phyloP scores from a whole-genome alignment of 1,140 invertebrate species.

The Caerostris darwini region DNA sequence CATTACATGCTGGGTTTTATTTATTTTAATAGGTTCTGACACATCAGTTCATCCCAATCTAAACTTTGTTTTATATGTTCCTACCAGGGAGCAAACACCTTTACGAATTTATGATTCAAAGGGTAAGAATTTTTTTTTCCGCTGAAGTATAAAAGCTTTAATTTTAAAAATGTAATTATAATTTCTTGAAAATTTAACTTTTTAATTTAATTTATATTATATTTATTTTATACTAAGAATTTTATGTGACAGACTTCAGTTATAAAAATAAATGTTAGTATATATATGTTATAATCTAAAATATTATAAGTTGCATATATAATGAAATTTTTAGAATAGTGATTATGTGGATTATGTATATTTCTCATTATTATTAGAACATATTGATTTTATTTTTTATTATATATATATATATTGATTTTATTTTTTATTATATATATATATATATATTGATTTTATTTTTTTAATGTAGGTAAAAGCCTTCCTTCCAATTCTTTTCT shows the following conservation, averaged over 20 bases:
- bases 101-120: conserved; percentile 85
- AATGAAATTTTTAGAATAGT: background rate
- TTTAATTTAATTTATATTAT: too few relatives aligned
- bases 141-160: too few relatives aligned
- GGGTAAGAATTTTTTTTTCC: conserved; percentile 79
- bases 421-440: too few relatives aligned
- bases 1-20: background rate
- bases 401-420: too few relatives aligned
- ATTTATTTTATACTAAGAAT: too few relatives aligned
- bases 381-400: too few relatives aligned
- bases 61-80: conserved; percentile 92
- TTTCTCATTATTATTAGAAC: background rate
- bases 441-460: background rate
- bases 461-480: conserved; percentile 73
- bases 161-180: too few relatives aligned
- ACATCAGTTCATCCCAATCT: conserved; percentile 90
- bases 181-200: too few relatives aligned
- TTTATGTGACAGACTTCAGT: too few relatives aligned
- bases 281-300: too few relatives aligned
- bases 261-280: too few relatives aligned
- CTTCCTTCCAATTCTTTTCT: conserved; percentile 87
- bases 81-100: conserved; percentile 88
- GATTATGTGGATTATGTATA: background rate
- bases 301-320: too few relatives aligned
- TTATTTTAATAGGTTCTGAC: conserved; percentile 85